Percentiles rank a stretch among this genome's conserved stretches.
Conservation (phyloP, 2,797 vertebrate species). For the Ceryle rudis region DNA sequence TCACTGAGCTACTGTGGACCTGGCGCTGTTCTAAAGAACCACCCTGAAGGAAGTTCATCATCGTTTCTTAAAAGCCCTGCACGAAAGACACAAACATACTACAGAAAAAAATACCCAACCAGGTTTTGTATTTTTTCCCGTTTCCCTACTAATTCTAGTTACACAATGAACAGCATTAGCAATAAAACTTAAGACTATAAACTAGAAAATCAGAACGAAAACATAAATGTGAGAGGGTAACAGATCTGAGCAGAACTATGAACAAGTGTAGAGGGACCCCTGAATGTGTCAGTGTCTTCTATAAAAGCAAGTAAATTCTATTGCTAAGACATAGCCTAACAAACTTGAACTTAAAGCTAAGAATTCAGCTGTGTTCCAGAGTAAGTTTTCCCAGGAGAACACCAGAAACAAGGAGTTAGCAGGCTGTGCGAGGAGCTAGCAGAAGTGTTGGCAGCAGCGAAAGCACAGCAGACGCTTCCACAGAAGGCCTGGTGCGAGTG, state of each 20-base stretch:
- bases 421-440: accelerated
- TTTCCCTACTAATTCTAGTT: neutral
- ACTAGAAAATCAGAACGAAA: neutral
- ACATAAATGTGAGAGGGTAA: accelerated
- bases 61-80: neutral
- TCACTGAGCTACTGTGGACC: neutral
- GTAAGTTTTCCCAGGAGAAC: accelerated
- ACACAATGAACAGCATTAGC: neutral
- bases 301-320: accelerated
- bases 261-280: accelerated
- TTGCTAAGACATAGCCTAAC: neutral
- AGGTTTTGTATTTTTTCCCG: neutral
- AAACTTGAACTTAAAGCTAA: accelerated
- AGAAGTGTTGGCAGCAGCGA: accelerated
- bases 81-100: accelerated
- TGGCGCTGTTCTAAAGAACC: neutral
- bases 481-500: accelerated
- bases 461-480: accelerated
- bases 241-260: accelerated
- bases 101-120: neutral
- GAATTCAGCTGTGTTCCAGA: too few relatives aligned
- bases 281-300: accelerated
- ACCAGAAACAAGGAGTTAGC: accelerated
- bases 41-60: neutral
- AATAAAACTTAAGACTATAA: neutral